These are phyloP conservation scores for Holothuria glaberrima DNA, from an alignment of 35 echinoderm and acorn worm genomes.

Conservation along the genomic window DNA sequence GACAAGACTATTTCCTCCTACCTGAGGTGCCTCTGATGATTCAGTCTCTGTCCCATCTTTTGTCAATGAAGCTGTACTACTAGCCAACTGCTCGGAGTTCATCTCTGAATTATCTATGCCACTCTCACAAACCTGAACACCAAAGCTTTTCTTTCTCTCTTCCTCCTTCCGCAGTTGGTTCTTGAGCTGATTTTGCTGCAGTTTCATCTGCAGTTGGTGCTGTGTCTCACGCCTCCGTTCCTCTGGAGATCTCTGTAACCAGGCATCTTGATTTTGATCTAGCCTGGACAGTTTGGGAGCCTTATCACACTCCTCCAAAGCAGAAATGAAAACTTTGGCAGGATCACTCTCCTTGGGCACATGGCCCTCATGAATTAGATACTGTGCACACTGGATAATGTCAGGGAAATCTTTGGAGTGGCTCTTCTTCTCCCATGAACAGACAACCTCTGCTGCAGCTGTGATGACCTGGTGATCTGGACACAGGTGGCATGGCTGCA, in stretches of 20 bases:
- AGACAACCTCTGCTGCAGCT: constrained; percentile 39
- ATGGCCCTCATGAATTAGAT: constrained; percentile 49
- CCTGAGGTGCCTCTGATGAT: neutral
- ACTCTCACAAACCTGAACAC: constrained; percentile 36
- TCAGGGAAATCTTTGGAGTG: constrained; percentile 5
- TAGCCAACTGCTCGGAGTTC: neutral
- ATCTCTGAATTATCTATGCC: constrained; percentile 15
- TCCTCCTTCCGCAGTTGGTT: constrained; percentile 68
- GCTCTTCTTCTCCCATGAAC: constrained; percentile 39
- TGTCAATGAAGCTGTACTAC: neutral
- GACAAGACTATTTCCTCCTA: constrained; percentile 5
- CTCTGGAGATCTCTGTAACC: constrained; percentile 62
- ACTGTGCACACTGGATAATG: constrained; percentile 49
- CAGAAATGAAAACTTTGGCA: constrained; percentile 29
- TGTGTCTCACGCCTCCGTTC: constrained; percentile 73
- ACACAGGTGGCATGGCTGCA: constrained; percentile 41
- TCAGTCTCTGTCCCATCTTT: neutral
- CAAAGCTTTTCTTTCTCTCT: constrained; percentile 46
- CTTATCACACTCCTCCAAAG: constrained; percentile 43
- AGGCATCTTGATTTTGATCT: constrained; percentile 28
- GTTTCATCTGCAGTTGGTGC: constrained; percentile 70
- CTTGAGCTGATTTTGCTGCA: constrained; percentile 73
- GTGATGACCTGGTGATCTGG: constrained; percentile 28
- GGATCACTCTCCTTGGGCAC: constrained; percentile 42
- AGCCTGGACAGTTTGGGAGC: constrained; percentile 36